Percentiles rank a stretch among this genome's conserved stretches.
Evolutionary conservation across 2,888 invertebrate species (phyloP).

Genomic region (Spodoptera littoralis): DNA sequence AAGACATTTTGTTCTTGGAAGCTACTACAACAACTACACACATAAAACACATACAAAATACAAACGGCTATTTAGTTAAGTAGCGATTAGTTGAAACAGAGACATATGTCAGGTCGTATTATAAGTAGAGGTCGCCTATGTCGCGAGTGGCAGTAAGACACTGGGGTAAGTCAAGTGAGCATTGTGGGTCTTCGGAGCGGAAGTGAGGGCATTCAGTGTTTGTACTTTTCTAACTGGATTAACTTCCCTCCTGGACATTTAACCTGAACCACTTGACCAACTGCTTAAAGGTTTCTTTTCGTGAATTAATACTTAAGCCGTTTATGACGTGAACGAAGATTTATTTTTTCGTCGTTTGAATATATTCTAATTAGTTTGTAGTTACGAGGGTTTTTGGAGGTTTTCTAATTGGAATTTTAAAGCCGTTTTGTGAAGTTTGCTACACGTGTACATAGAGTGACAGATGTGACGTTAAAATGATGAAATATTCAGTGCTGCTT

Average conservation of each 20-base stretch:
- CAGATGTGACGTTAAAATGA: no score
- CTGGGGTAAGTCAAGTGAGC: conserved; percentile 81
- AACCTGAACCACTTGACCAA: conserved; percentile 85
- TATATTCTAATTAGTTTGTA: conserved; percentile 37
- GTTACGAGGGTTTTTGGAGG: background rate
- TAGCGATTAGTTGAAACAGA: conserved; percentile 14
- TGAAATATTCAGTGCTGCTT: no score
- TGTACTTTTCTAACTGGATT: conserved; percentile 88
- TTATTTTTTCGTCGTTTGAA: conserved; percentile 38
- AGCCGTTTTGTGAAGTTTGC: no score
- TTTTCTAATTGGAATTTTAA: conserved; percentile 11
- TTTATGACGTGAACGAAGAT: conserved; percentile 61
- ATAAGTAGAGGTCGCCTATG: conserved; percentile 54
- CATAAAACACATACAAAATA: conserved; percentile 1
- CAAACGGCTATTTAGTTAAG: background rate
- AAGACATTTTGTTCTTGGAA: no score
- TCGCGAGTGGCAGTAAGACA: conserved; percentile 83
- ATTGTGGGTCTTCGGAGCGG: conserved; percentile 85
- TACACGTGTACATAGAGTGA: no score
- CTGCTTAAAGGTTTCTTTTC: conserved; percentile 86
- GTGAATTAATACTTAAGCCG: conserved; percentile 71
- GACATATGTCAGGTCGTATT: conserved; percentile 38
- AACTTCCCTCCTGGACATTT: conserved; percentile 79
- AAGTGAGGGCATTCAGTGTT: conserved; percentile 85
- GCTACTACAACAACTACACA: background rate